Evolutionary conservation across 2,888 invertebrate genomes (phyloP), one percentile per base, ranked within the genome.

Genomic region (Chaetogeoica ovagalla): DNA sequence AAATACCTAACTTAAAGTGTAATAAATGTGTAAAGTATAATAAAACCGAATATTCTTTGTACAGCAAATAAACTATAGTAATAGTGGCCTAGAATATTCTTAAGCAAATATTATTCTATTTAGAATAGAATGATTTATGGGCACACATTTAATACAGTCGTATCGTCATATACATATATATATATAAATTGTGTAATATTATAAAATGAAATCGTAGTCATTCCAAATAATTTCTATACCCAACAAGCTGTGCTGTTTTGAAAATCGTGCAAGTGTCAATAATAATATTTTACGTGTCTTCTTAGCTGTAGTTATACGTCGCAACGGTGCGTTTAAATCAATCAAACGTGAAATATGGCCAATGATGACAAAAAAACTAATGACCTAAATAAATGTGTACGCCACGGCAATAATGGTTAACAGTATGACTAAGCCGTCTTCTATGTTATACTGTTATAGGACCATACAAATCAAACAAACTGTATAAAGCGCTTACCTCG

Each of bases 401-500:
- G 13, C 15, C 48, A 3, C 11, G 63, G 19, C 23, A 30, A 30
- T 30, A 30, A 30, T 4, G 30, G 30, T 30, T 30, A 30, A 30
- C 30, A 1, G 4, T 30, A 30, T 4, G 30, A 4, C 30, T 30
- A 30, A 30, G 30, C 30, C 30, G 30, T 30, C 30, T 30, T 30
- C 30, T 4, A 4, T 30, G 13, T 11, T 11, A 48, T 11, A 48
- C 9, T 4, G 17, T 71, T 59, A 23, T 60, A 5, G 17, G 55
- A 69, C 1, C 2, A 11, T 43, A 55, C 8, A 15, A 11, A 48
- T 57, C 1, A 59, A 23, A 65, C 6, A 48, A 59, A 69, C 55
- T 37, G 15, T 15, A 30, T 4, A 2, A 37, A 37, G 4, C 19
- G n/a, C 71, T 79, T 70, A 79, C 79, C 79, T 79, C 23, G 23